These are phyloP conservation scores for Cheilosia scutellata DNA, from an alignment of 2,888 invertebrate species.

Conservation along the genomic window DNA sequence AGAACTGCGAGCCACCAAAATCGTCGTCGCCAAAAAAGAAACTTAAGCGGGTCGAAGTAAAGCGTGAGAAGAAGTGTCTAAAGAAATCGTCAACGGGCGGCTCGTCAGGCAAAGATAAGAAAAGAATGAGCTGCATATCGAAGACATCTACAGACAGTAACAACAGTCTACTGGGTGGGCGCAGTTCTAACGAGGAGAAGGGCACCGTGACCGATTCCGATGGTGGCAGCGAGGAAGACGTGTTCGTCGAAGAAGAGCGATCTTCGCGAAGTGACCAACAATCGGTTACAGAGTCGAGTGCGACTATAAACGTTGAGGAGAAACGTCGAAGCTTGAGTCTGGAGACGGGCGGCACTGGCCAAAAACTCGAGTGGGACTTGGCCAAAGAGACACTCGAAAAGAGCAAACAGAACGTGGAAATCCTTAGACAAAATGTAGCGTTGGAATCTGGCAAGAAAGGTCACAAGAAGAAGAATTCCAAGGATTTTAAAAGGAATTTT, in stretches of 20 bases:
- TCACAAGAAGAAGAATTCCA: conserved; percentile 75
- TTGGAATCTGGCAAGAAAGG: conserved; percentile 76
- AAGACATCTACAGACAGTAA: conserved; percentile 84
- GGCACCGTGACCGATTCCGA: conserved; percentile 73
- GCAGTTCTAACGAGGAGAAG: conserved; percentile 71
- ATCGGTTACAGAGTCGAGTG: conserved; percentile 62
- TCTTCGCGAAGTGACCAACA: conserved; percentile 66
- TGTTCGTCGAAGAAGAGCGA: conserved; percentile 77
- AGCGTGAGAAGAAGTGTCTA: conserved; percentile 77
- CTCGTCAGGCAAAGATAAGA: conserved; percentile 79
- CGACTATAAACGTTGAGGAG: conserved; percentile 82
- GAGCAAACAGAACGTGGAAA: conserved; percentile 83
- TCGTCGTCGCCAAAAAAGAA: conserved; percentile 76
- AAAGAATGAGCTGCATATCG: conserved; percentile 83
- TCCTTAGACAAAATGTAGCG: conserved; percentile 82
- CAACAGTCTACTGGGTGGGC: conserved; percentile 78
- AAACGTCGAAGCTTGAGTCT: conserved; percentile 81
- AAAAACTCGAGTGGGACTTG: conserved; percentile 80
- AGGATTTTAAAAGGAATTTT: conserved; percentile 77
- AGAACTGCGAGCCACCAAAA: conserved; percentile 78
- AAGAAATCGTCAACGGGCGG: conserved; percentile 65
- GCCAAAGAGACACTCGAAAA: conserved; percentile 83
- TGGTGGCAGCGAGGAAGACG: conserved; percentile 80
- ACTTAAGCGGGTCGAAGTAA: conserved; percentile 72
- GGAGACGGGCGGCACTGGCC: conserved; percentile 78